A percentile compares a stretch with the other conserved stretches of the same genome.
These are phyloP conservation scores for Lasioglossum albipes DNA, from an alignment of 1,140 invertebrate genomes.

Conservation along the genomic window DNA sequence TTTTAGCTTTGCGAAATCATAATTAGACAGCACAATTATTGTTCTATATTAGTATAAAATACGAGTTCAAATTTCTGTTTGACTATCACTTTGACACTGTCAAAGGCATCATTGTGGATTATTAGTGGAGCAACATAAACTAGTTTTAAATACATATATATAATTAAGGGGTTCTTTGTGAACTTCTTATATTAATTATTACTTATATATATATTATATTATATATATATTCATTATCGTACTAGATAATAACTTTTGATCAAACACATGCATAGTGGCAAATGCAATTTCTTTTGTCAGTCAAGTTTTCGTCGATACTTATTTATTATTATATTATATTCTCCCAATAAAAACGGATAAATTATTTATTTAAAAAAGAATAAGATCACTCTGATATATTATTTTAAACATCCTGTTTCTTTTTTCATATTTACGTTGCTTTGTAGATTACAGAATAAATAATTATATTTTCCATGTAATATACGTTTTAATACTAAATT, in stretches of 20 bases:
- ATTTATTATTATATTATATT: neutral
- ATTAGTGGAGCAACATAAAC: conserved; percentile 1
- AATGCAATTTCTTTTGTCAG: conserved; percentile 14
- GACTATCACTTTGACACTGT: conserved; percentile 6
- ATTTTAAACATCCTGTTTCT: neutral
- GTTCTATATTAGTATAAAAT: conserved; percentile 13
- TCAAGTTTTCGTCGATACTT: neutral
- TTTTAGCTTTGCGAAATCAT: conserved; percentile 12
- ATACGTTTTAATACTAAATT: conserved; percentile 20
- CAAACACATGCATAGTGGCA: conserved; percentile 9
- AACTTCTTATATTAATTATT: conserved; percentile 1
- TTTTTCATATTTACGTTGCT: neutral
- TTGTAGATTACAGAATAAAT: conserved; percentile 10
- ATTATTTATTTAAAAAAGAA: neutral
- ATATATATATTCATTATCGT: neutral
- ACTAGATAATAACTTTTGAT: neutral
- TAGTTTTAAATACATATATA: conserved; percentile 7
- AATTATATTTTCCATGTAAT: neutral
- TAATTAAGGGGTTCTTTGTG: neutral
- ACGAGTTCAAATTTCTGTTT: conserved; percentile 6
- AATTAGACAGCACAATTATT: conserved; percentile 1
- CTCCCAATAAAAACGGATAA: neutral
- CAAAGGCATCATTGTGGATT: conserved; percentile 18
- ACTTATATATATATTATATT: neutral
- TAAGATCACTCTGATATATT: neutral